Conservation (phyloP, 2,113 vertebrate species). For the Syrmaticus mikado region DNA sequence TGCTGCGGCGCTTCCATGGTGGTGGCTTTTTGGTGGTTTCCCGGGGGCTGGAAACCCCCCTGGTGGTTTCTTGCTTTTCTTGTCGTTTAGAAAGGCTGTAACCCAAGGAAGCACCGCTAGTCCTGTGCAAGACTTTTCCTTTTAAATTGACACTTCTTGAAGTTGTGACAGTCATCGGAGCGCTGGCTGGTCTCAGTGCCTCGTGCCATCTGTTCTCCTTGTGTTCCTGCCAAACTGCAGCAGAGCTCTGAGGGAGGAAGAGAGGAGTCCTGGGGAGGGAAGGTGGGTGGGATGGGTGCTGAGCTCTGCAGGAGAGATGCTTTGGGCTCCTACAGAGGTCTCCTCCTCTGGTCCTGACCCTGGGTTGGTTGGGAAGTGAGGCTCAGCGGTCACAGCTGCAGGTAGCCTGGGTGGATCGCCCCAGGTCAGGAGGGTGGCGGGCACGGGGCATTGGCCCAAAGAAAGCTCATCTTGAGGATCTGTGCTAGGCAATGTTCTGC, state of each 20-base stretch:
- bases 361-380: background rate
- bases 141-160: background rate
- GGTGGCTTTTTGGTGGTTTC: background rate
- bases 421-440: background rate
- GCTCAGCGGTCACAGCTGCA: background rate
- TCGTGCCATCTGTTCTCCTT: background rate
- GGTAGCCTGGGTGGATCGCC: background rate
- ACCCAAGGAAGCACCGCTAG: background rate
- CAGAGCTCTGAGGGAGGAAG: background rate
- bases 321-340: background rate
- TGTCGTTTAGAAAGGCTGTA: background rate
- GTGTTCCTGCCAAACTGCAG: background rate
- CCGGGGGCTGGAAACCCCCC: background rate
- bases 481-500: background rate
- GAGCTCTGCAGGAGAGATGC: background rate
- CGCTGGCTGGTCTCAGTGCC: background rate
- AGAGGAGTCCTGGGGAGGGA: background rate
- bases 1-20: too few species aligned
- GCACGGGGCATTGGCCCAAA: background rate
- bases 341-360: too few species aligned
- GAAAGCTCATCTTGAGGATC: accelerated
- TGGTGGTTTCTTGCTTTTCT: background rate
- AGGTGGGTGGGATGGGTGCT: background rate
- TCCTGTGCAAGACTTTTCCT: background rate
- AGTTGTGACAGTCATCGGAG: background rate